Percentiles rank a stretch among this genome's conserved stretches.
These are phyloP conservation scores for Nyleta sp. DNA, from an alignment of 2,888 invertebrate genomes.

Conservation along the genomic window DNA sequence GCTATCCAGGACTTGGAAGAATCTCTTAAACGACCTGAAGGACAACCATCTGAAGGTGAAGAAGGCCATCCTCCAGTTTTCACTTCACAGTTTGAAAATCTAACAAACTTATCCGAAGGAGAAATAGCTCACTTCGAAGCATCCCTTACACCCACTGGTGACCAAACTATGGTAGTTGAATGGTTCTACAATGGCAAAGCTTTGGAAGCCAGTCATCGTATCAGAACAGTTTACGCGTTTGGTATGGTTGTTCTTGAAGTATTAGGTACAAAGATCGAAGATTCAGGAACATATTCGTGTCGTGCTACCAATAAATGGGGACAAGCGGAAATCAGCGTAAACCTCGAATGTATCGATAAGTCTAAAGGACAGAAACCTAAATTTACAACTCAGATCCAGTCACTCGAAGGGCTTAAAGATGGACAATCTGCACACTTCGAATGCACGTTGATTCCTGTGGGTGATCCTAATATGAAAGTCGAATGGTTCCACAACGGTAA, in stretches of 20 bases:
- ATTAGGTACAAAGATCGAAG: slow-evolving; percentile 95
- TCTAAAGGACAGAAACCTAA: slow-evolving; percentile 93
- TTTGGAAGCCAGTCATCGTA: slow-evolving; percentile 94
- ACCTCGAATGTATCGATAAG: slow-evolving; percentile 92
- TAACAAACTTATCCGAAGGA: slow-evolving; percentile 94
- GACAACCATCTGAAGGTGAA: slow-evolving; percentile 87
- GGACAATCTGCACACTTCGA: slow-evolving; percentile 98
- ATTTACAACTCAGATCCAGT: slow-evolving; percentile 94
- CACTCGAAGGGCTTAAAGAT: slow-evolving; percentile 92
- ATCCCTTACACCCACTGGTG: slow-evolving; percentile 95
- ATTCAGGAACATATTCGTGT: slow-evolving; percentile 95
- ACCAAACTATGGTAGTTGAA: slow-evolving; percentile 96
- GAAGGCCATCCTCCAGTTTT: slow-evolving; percentile 94
- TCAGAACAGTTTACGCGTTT: slow-evolving; percentile 97
- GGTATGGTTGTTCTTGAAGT: slow-evolving; percentile 99
- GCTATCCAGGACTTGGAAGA: slow-evolving; percentile 96
- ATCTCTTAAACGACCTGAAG: slow-evolving; percentile 89
- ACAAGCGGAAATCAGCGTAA: slow-evolving; percentile 92
- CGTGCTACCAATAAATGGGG: slow-evolving; percentile 96
- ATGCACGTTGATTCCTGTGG: slow-evolving; percentile 96
- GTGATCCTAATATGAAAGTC: slow-evolving; percentile 96
- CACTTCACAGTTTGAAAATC: slow-evolving; percentile 92
- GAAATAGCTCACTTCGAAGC: slow-evolving; percentile 99
- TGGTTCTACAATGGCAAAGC: slow-evolving; percentile 98
- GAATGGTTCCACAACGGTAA: slow-evolving; percentile 99